Percentiles rank a stretch among this genome's conserved stretches.
Conservation (phyloP, 2,113 vertebrate genomes). For the Ictalurus punctatus region DNA sequence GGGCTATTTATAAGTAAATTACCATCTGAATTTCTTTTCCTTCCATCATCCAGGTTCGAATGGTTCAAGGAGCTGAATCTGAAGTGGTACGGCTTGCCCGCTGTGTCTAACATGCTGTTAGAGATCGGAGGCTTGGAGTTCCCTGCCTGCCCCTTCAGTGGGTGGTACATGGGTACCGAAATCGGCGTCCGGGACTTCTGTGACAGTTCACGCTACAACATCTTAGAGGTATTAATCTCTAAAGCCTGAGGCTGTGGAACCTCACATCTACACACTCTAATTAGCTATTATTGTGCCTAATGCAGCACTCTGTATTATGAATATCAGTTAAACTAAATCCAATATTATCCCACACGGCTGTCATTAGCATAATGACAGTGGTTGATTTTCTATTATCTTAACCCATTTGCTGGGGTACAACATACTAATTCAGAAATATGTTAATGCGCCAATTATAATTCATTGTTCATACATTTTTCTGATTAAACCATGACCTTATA, state of each 20-base stretch:
- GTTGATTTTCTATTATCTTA: constrained; percentile 24
- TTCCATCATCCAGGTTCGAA: constrained; percentile 76
- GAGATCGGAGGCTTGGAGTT: constrained; percentile 95
- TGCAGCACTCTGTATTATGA: neutral
- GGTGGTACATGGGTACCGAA: constrained; percentile 99
- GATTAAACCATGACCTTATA: constrained; percentile 26
- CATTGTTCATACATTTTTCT: constrained; percentile 7
- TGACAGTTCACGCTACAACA: constrained; percentile 93
- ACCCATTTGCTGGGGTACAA: neutral
- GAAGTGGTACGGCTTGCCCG: constrained; percentile 94
- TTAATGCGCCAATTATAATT: constrained; percentile 17
- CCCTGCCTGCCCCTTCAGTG: constrained; percentile 91
- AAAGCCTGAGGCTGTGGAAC: neutral
- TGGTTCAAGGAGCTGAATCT: constrained; percentile 93
- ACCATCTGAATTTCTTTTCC: neutral
- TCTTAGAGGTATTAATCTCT: constrained; percentile 83
- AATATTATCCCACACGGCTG: constrained; percentile 11
- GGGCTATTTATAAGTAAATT: neutral
- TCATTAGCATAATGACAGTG: neutral
- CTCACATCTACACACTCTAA: neutral
- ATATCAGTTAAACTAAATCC: constrained; percentile 1
- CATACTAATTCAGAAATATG: constrained; percentile 26
- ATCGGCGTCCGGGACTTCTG: constrained; percentile 97
- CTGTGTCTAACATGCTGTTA: constrained; percentile 94
- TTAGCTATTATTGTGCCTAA: neutral